Evolutionary conservation across 1,140 invertebrate genomes (phyloP).

Genomic region (Brachionus asplanchnoidis): DNA sequence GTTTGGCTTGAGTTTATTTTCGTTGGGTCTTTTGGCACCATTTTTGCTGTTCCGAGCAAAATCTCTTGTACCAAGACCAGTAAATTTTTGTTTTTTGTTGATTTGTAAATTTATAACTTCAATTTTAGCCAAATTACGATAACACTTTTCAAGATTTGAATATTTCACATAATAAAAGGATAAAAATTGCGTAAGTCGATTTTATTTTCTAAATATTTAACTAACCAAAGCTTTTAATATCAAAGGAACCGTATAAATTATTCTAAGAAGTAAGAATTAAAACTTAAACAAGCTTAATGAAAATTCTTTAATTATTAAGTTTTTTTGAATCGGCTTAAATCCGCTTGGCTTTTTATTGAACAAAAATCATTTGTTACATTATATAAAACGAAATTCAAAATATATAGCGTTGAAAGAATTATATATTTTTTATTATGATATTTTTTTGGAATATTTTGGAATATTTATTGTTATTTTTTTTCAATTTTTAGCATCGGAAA

Average conservation of each 20-base stretch:
- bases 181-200: conserved; percentile 6
- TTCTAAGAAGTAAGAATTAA: neutral
- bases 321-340: neutral
- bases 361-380: too few species aligned
- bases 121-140: neutral
- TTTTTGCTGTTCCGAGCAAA: neutral
- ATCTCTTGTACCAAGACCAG: neutral
- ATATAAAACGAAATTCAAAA: too few species aligned
- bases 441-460: too few species aligned
- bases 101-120: neutral
- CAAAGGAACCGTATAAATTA: neutral
- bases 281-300: neutral
- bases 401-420: too few species aligned
- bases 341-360: too few species aligned
- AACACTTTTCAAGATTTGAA: neutral
- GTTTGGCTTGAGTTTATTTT: neutral
- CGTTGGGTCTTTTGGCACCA: neutral
- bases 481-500: too few species aligned
- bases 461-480: too few species aligned
- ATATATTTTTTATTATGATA: too few species aligned
- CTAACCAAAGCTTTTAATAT: neutral
- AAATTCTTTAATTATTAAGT: neutral
- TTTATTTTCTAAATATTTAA: neutral
- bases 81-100: neutral
- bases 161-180: neutral